Percentiles rank a stretch among this genome's conserved stretches.
These are phyloP conservation scores for Lysandra bellargus DNA, from an alignment of 2,888 invertebrate genomes.

Conservation along the genomic window DNA sequence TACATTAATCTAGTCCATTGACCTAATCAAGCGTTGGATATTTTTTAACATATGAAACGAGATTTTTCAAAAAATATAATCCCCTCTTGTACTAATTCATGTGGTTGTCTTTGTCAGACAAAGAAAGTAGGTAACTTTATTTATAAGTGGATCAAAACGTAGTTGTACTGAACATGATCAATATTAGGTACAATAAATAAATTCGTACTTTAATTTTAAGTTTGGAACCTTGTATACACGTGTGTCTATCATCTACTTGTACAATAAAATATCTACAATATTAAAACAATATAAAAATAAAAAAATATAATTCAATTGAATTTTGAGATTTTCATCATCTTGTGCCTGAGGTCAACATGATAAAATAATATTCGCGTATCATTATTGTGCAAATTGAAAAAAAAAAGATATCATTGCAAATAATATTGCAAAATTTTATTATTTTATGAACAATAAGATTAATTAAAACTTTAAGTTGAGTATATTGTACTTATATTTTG, in stretches of 20 bases:
- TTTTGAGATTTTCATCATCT: not conserved
- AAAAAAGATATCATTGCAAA: not conserved
- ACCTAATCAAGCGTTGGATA: too few species aligned
- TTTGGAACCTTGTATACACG: slow-evolving; percentile 11
- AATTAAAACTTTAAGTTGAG: not conserved
- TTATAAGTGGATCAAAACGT: not conserved
- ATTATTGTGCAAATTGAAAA: not conserved
- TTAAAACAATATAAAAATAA: slow-evolving; percentile 12
- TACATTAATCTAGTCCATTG: too few species aligned
- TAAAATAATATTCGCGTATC: slow-evolving; percentile 3
- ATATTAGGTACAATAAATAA: not conserved
- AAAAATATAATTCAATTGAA: slow-evolving; percentile 1
- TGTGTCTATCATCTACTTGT: not conserved
- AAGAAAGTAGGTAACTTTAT: too few species aligned
- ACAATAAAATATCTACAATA: not conserved
- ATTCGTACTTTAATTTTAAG: slow-evolving; percentile 11
- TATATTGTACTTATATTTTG: slow-evolving; percentile 11
- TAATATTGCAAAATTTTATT: not conserved
- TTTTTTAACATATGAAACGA: too few species aligned
- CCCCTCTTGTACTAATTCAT: too few species aligned
- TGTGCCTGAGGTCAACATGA: not conserved
- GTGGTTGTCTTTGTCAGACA: too few species aligned
- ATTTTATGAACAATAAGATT: not conserved
- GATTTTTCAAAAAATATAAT: too few species aligned
- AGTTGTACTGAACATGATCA: not conserved